Evolutionary conservation across 1,140 invertebrate genomes (phyloP).

Genomic region (Heliconius himera): DNA sequence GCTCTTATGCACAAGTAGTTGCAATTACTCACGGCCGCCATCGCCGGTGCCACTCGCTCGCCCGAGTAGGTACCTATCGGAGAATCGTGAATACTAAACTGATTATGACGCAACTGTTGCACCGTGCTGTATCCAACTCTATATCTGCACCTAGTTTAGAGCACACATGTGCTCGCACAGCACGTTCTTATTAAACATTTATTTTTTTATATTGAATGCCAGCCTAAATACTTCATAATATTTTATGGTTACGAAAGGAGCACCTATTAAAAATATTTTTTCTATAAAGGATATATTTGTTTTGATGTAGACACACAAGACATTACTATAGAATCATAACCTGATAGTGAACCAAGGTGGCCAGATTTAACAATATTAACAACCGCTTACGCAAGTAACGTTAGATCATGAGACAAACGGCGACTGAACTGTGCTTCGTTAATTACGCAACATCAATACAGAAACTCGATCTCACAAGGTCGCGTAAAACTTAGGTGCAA

Average conservation of each 20-base stretch:
- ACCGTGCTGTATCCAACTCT: constrained; percentile 8
- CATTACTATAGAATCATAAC: neutral
- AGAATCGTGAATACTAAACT: constrained; percentile 13
- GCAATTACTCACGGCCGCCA: constrained; percentile 15
- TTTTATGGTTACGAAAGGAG: neutral
- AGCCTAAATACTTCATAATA: neutral
- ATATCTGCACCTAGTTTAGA: neutral
- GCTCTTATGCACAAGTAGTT: constrained; percentile 15
- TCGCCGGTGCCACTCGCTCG: constrained; percentile 9
- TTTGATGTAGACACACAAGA: neutral
- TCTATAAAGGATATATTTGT: neutral
- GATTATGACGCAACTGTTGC: constrained; percentile 14
- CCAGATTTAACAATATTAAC: constrained; percentile 3
- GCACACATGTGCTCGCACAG: neutral
- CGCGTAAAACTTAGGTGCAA: constrained; percentile 36
- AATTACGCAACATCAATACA: constrained; percentile 43
- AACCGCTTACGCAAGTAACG: constrained; percentile 10
- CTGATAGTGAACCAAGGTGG: neutral
- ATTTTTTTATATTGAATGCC: neutral
- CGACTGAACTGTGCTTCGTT: constrained; percentile 26
- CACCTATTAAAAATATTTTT: neutral
- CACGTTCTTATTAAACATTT: neutral
- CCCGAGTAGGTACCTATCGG: constrained; percentile 9
- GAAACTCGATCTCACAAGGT: constrained; percentile 44
- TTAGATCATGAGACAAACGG: constrained; percentile 34